These are phyloP conservation scores for Drosophila vallismaia DNA, from an alignment of 2,888 invertebrate genomes.

Conservation along the genomic window DNA sequence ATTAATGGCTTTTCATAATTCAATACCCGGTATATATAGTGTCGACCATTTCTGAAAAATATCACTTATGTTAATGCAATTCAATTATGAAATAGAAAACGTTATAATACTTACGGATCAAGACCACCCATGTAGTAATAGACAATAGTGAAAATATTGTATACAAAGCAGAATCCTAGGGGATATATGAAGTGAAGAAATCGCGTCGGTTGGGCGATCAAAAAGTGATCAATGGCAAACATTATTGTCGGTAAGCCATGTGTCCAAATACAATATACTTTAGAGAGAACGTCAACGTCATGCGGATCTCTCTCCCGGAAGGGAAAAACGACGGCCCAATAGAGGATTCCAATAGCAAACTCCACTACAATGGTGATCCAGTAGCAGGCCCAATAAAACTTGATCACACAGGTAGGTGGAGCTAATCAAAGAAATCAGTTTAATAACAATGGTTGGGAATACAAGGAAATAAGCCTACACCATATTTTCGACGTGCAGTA, in stretches of 20 bases:
- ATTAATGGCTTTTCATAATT: neutral
- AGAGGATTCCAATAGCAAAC: neutral
- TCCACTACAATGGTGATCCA: neutral
- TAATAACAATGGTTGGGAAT: too few species aligned
- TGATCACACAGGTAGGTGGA: neutral
- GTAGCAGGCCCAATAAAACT: slow-evolving; percentile 38
- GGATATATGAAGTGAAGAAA: slow-evolving; percentile 49
- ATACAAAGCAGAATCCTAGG: slow-evolving; percentile 2
- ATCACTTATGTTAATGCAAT: neutral
- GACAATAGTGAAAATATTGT: neutral
- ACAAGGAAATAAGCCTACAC: neutral
- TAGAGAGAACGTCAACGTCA: neutral
- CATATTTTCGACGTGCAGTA: too few species aligned
- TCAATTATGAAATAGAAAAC: too few species aligned
- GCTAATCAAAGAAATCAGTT: too few species aligned
- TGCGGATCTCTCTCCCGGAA: neutral
- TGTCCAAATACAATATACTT: slow-evolving; percentile 13
- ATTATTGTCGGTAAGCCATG: slow-evolving; percentile 33
- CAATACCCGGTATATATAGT: neutral
- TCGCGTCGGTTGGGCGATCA: slow-evolving; percentile 50
- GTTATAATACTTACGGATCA: slow-evolving; percentile 34
- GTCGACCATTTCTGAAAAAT: neutral
- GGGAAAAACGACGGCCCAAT: neutral
- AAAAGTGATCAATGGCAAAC: slow-evolving; percentile 42
- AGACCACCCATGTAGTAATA: slow-evolving; percentile 33